phyloP scores from a whole-genome alignment of 2,888 invertebrate species.

The Folsomia manolachei region DNA sequence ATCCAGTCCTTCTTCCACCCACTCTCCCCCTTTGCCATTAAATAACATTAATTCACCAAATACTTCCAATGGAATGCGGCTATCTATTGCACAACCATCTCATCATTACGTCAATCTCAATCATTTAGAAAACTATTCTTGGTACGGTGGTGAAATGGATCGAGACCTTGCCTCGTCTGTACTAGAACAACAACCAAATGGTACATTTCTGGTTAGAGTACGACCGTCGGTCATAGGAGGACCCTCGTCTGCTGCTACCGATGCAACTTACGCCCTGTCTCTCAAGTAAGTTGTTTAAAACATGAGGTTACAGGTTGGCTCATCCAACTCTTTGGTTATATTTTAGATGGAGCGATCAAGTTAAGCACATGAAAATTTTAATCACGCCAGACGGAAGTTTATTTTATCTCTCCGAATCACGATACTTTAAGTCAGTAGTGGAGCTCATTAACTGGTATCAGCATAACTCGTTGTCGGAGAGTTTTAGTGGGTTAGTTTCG shows the following conservation, averaged over 20 bases:
- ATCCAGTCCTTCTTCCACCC: constrained; percentile 40
- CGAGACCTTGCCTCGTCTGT: constrained; percentile 72
- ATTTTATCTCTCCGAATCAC: constrained; percentile 82
- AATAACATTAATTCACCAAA: constrained; percentile 46
- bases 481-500: constrained; percentile 78
- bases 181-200: constrained; percentile 73
- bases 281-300: constrained; percentile 68
- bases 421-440: constrained; percentile 86
- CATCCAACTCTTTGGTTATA: too few relatives aligned
- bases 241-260: constrained; percentile 55
- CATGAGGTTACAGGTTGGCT: too few relatives aligned
- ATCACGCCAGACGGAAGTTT: constrained; percentile 58
- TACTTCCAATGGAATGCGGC: constrained; percentile 48
- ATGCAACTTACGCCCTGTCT: constrained; percentile 78
- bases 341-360: constrained; percentile 83
- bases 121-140: constrained; percentile 46
- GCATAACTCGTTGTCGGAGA: constrained; percentile 83
- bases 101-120: constrained; percentile 49
- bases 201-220: constrained; percentile 80
- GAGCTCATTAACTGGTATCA: constrained; percentile 92
- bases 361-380: constrained; percentile 88
- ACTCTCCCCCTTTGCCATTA: constrained; percentile 44
- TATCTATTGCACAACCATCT: constrained; percentile 38
- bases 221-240: constrained; percentile 58
- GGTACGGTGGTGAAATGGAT: constrained; percentile 87